phyloP scores from a whole-genome alignment of 2,797 vertebrate genomes.

The Taeniopygia guttata region DNA sequence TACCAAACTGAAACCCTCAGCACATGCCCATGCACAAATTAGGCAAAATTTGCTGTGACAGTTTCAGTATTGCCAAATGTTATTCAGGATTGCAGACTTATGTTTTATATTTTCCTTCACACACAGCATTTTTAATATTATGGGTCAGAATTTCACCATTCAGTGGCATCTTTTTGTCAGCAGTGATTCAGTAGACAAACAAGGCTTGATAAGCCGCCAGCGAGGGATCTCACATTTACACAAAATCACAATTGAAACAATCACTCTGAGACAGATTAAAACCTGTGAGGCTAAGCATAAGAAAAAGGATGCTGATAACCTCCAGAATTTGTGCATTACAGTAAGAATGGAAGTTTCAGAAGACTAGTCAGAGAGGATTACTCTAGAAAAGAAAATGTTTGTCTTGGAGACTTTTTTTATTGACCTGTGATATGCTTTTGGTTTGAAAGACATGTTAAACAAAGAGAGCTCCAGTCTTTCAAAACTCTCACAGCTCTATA shows the following conservation, averaged over 20 bases:
- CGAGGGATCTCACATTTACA: neutral
- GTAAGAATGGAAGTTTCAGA: neutral
- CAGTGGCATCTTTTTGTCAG: neutral
- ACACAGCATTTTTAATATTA: neutral
- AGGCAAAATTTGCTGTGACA: neutral
- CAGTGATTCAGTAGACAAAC: neutral
- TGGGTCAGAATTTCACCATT: neutral
- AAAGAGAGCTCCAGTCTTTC: conserved; percentile 60
- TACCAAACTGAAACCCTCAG: neutral
- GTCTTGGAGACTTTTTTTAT: conserved; percentile 32
- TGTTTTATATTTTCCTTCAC: neutral
- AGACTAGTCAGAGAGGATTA: neutral
- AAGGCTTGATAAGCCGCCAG: neutral
- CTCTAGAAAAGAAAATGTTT: conserved; percentile 18
- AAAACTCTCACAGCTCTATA: conserved; percentile 67
- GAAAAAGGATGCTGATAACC: neutral
- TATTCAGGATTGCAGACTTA: neutral
- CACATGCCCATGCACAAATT: neutral
- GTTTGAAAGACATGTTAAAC: conserved; percentile 59
- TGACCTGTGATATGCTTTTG: conserved; percentile 26
- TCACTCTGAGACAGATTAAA: neutral
- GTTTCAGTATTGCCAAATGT: neutral
- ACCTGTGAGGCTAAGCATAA: neutral
- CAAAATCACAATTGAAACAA: neutral
- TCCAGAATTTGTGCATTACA: neutral